phyloP scores from a whole-genome alignment of 1,140 invertebrate species.

The Macrobrachium rosenbergii region DNA sequence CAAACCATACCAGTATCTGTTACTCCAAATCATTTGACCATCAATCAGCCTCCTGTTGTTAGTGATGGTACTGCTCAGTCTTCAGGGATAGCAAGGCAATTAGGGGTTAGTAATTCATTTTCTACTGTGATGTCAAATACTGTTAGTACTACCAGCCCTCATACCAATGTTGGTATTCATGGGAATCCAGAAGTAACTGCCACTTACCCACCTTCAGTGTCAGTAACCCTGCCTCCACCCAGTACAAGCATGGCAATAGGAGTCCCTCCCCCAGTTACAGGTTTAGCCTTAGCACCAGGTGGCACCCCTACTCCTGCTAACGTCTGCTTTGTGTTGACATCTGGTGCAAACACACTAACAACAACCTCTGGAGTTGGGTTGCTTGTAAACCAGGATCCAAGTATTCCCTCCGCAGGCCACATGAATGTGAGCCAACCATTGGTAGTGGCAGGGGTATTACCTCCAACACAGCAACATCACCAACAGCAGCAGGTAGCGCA shows the following conservation, averaged over 20 bases:
- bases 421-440: conserved; percentile 42
- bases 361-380: conserved; percentile 54
- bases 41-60: conserved; percentile 38
- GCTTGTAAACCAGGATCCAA: conserved; percentile 45
- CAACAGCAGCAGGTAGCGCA: conserved; percentile 37
- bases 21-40: conserved; percentile 34
- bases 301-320: conserved; percentile 34
- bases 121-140: conserved; percentile 37
- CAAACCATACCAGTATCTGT: conserved; percentile 42
- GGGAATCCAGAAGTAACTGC: conserved; percentile 24
- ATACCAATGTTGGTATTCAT: conserved; percentile 38
- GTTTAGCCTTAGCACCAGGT: conserved; percentile 31
- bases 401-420: conserved; percentile 28
- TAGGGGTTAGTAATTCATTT: conserved; percentile 41
- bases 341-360: conserved; percentile 50
- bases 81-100: conserved; percentile 22
- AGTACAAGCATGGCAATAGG: conserved; percentile 38
- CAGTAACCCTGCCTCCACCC: conserved; percentile 41
- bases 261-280: conserved; percentile 43
- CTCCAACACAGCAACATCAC: conserved; percentile 32
- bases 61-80: conserved; percentile 33
- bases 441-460: conserved; percentile 48
- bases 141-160: conserved; percentile 43
- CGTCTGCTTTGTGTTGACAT: conserved; percentile 47
- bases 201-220: conserved; percentile 36